phyloP scores from a whole-genome alignment of 2,888 invertebrate species.

The Halocaridina rubra region DNA sequence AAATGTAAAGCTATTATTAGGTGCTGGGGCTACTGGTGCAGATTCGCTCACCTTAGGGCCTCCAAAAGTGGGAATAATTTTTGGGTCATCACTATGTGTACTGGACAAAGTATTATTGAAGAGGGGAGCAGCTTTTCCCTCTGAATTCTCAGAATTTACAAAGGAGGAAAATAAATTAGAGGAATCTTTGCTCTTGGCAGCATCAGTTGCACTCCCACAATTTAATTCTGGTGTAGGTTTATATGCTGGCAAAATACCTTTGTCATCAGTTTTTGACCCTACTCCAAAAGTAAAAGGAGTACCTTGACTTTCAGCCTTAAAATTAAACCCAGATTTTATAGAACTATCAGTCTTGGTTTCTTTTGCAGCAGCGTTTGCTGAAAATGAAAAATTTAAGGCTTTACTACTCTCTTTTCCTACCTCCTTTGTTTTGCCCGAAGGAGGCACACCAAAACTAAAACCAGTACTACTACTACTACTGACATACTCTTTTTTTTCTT shows the following conservation, averaged over 20 bases:
- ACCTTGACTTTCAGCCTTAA: conserved; percentile 6
- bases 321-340: conserved; percentile 12
- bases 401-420: neutral
- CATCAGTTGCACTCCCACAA: neutral
- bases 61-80: neutral
- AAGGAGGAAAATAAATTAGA: neutral
- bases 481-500: conserved; percentile 22
- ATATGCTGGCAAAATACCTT: neutral
- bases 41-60: neutral
- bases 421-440: neutral
- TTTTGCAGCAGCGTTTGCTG: neutral
- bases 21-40: neutral
- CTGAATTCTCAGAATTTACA: neutral
- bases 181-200: neutral
- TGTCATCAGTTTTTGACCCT: neutral
- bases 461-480: conserved; percentile 10
- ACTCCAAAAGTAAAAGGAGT: neutral
- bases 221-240: neutral
- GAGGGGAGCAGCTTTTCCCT: neutral
- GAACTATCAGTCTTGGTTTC: conserved; percentile 15
- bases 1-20: conserved; percentile 14
- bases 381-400: neutral
- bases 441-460: conserved; percentile 42
- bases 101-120: conserved; percentile 12
- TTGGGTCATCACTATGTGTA: neutral